Conservation (phyloP, 2,113 vertebrate genomes). For the Ctenodactylus gundi region DNA sequence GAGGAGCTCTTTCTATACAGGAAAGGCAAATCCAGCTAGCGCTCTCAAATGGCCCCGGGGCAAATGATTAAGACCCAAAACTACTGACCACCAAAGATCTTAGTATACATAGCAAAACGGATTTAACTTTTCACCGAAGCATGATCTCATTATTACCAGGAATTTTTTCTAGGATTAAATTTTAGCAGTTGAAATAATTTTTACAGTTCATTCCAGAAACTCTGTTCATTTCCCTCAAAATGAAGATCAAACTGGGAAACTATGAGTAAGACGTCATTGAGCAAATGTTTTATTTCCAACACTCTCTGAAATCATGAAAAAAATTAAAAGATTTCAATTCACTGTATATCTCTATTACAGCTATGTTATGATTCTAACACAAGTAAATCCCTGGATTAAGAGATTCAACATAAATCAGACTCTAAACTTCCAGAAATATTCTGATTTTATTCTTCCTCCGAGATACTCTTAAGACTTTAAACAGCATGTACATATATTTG, state of each 20-base stretch:
- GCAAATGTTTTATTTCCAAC: background rate
- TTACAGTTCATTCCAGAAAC: background rate
- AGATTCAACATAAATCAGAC: background rate
- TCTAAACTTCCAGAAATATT: background rate
- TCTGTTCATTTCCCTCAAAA: background rate
- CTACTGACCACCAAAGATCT: background rate
- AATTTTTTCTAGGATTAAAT: background rate
- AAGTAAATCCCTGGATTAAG: background rate
- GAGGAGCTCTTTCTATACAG: too few species aligned
- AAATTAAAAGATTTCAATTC: background rate
- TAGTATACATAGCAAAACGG: background rate
- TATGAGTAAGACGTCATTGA: background rate
- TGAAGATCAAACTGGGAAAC: background rate
- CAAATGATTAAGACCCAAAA: background rate
- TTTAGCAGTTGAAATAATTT: background rate
- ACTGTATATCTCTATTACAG: background rate
- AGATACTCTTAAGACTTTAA: background rate
- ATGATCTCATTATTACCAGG: background rate
- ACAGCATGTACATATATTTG: background rate
- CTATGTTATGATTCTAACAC: background rate
- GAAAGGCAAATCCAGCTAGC: too few species aligned
- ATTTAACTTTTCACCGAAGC: background rate
- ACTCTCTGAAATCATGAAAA: background rate
- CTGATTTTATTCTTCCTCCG: background rate
- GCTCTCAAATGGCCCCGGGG: background rate